phyloP scores from a whole-genome alignment of 1,140 invertebrate species.

The Drosophila melanica region DNA sequence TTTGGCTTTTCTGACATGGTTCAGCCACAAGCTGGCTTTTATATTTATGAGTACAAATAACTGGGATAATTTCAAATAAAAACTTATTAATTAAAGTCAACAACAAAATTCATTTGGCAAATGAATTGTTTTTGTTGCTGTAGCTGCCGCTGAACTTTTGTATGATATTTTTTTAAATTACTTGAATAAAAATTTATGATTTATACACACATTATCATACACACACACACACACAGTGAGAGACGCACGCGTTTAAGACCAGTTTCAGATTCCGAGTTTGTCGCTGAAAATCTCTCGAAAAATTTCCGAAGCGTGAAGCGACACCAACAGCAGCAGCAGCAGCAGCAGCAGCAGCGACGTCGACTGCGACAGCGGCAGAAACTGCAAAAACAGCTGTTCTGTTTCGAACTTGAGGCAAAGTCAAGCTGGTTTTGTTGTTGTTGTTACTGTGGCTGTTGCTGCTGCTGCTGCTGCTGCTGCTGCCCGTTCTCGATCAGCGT shows the following conservation, averaged over 20 bases:
- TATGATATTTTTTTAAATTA: slow-evolving; percentile 55
- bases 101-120: slow-evolving; percentile 45
- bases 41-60: slow-evolving; percentile 9
- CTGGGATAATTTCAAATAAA: slow-evolving; percentile 51
- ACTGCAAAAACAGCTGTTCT: slow-evolving; percentile 65
- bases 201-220: slow-evolving; percentile 37
- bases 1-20: slow-evolving; percentile 22
- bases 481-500: slow-evolving; percentile 52
- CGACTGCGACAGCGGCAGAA: slow-evolving; percentile 9
- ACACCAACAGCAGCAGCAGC: slow-evolving; percentile 20
- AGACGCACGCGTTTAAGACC: slow-evolving; percentile 60
- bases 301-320: slow-evolving; percentile 74
- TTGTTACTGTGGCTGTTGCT: slow-evolving; percentile 37
- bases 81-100: slow-evolving; percentile 70
- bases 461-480: slow-evolving; percentile 18
- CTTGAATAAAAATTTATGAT: slow-evolving; percentile 66
- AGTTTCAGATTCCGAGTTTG: slow-evolving; percentile 70
- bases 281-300: slow-evolving; percentile 68
- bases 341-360: slow-evolving; percentile 1
- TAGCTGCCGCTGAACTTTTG: slow-evolving; percentile 57
- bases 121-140: slow-evolving; percentile 36
- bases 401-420: slow-evolving; percentile 45
- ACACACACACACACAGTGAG: slow-evolving; percentile 8
- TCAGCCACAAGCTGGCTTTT: slow-evolving; percentile 37
- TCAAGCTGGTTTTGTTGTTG: slow-evolving; percentile 34